Percentiles rank a stretch among this genome's conserved stretches.
Conservation (phyloP, 1,140 invertebrate genomes). For the Trichonephila clavata region DNA sequence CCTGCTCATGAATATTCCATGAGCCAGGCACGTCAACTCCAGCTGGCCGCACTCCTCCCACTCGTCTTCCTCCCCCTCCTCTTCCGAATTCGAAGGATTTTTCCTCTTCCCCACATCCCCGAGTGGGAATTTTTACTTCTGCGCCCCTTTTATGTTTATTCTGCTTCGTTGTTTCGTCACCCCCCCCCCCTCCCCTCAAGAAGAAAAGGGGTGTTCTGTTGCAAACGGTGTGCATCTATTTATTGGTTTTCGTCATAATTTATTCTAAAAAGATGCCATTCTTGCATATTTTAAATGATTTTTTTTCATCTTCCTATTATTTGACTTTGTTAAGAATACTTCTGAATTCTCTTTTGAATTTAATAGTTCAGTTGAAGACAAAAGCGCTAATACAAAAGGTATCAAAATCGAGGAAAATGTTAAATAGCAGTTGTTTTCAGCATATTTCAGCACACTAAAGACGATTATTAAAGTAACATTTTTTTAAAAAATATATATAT, state of each 20-base stretch:
- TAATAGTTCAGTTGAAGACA: no score
- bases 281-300: neutral
- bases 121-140: constrained; percentile 64
- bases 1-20: constrained; percentile 76
- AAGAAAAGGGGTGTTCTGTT: neutral
- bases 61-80: constrained; percentile 30
- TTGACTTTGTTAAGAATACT: constrained; percentile 2
- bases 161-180: constrained; percentile 14
- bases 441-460: no score
- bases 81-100: constrained; percentile 51
- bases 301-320: neutral
- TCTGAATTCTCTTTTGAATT: neutral
- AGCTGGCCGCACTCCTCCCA: constrained; percentile 29
- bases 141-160: constrained; percentile 42
- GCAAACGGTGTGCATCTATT: constrained; percentile 47
- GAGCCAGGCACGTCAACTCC: constrained; percentile 67
- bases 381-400: no score
- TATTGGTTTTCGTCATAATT: constrained; percentile 71
- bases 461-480: no score
- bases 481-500: no score
- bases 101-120: neutral
- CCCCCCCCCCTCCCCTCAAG: neutral
- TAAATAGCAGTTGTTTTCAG: no score
- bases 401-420: no score
- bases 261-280: constrained; percentile 48